A percentile compares a stretch with the other conserved stretches of the same genome.
Conservation (phyloP, 1,140 invertebrate genomes). For the Tigriopus japonicus region DNA sequence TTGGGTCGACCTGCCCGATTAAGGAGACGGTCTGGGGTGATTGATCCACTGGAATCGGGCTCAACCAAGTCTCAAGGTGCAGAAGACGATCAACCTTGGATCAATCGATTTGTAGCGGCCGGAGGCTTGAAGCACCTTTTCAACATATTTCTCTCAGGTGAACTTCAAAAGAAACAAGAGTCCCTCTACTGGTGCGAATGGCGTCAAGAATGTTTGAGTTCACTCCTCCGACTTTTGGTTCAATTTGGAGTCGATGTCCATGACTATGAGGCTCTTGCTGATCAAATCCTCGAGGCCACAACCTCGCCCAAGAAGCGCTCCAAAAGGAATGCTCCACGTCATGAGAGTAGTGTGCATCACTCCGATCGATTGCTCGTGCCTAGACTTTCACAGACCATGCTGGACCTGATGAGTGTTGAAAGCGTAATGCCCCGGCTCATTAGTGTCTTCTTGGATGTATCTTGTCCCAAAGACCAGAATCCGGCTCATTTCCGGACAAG, state of each 20-base stretch:
- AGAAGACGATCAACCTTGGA: constrained; percentile 34
- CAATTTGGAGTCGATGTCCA: constrained; percentile 21
- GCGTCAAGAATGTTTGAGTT: constrained; percentile 80
- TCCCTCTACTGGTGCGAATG: constrained; percentile 53
- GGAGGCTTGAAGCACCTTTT: constrained; percentile 70
- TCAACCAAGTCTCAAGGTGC: neutral
- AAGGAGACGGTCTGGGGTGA: constrained; percentile 27
- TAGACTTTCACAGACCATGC: constrained; percentile 35
- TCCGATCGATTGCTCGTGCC: constrained; percentile 8
- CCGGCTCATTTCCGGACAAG: constrained; percentile 52
- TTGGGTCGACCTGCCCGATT: constrained; percentile 29
- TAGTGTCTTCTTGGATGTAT: constrained; percentile 66
- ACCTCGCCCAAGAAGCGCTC: constrained; percentile 4
- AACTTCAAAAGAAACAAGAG: constrained; percentile 21
- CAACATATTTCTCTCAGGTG: constrained; percentile 73
- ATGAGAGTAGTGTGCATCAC: neutral
- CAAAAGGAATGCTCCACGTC: constrained; percentile 4
- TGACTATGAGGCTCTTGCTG: constrained; percentile 20
- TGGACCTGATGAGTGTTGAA: constrained; percentile 61
- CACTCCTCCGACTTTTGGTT: constrained; percentile 51
- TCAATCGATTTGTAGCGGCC: constrained; percentile 56
- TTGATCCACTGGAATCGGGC: neutral
- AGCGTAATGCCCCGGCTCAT: constrained; percentile 58
- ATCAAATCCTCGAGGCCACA: constrained; percentile 19
- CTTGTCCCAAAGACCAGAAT: constrained; percentile 50